Conservation (phyloP, 2,888 invertebrate species). For the Melitaea athalia region DNA sequence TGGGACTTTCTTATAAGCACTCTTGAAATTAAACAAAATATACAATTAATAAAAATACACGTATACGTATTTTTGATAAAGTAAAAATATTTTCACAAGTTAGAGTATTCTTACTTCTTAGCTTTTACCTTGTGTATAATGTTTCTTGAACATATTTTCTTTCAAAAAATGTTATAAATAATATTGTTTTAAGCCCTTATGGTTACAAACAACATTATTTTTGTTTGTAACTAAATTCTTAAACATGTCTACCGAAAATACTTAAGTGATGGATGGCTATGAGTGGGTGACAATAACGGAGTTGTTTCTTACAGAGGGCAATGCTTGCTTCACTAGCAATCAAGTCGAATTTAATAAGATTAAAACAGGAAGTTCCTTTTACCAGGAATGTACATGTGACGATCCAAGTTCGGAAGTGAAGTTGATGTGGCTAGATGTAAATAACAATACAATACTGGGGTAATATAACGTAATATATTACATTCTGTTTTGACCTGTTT, state of each 20-base stretch:
- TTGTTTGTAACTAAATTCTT: neutral
- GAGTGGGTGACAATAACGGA: conserved; percentile 32
- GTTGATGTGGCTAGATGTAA: conserved; percentile 58
- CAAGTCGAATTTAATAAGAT: conserved; percentile 43
- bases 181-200: neutral
- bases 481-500: neutral
- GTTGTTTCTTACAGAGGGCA: conserved; percentile 53
- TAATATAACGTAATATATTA: conserved; percentile 47
- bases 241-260: conserved; percentile 18
- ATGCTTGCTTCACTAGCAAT: conserved; percentile 57
- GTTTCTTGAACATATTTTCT: no score
- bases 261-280: conserved; percentile 33
- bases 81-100: neutral
- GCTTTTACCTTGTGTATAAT: no score
- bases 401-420: conserved; percentile 47
- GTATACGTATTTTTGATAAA: neutral
- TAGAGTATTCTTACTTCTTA: no score
- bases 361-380: conserved; percentile 55
- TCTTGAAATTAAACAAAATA: no score
- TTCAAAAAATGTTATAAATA: no score
- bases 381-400: conserved; percentile 61
- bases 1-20: no score
- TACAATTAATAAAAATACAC: no score
- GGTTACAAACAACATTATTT: no score
- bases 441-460: conserved; percentile 56